phyloP scores from a whole-genome alignment of 2,888 invertebrate genomes.

The Nasonovia ribisnigri region DNA sequence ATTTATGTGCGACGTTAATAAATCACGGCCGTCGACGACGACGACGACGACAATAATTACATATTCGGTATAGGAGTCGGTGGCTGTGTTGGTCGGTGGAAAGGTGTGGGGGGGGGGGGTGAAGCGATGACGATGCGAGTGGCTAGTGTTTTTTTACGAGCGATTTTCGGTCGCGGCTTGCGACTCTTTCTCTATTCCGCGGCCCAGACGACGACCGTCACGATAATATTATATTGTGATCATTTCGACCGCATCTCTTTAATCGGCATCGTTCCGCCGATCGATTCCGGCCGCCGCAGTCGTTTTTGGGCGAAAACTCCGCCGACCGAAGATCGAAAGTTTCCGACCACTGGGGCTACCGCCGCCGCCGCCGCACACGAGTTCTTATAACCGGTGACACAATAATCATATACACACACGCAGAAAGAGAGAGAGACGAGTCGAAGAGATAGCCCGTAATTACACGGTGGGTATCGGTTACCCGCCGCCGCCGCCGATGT shows the following conservation, averaged over 20 bases:
- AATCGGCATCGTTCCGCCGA: background rate
- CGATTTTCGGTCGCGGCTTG: conserved; percentile 28
- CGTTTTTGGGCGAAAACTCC: background rate
- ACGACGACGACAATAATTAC: conserved; percentile 9
- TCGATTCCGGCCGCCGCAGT: background rate
- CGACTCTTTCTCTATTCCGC: background rate
- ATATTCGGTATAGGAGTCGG: conserved; percentile 1
- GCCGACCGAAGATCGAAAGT: background rate
- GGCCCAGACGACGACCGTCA: background rate
- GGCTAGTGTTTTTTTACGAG: background rate
- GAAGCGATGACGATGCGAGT: background rate
- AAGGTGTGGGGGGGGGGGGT: background rate
- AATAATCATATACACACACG: conserved; percentile 59
- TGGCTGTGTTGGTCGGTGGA: background rate
- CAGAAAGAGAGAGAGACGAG: background rate
- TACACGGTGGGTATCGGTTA: conserved; percentile 64
- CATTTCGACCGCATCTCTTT: background rate
- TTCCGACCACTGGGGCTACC: conserved; percentile 56
- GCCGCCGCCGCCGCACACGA: conserved; percentile 39
- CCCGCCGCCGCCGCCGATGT: conserved; percentile 57
- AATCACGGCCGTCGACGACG: conserved; percentile 34
- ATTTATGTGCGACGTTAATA: conserved; percentile 43
- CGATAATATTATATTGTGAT: background rate
- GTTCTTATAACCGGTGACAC: conserved; percentile 64
- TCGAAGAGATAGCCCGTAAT: conserved; percentile 46